Base-by-base conservation (phyloP, 2,888 invertebrate genomes). In the Unio delphinus region DNA sequence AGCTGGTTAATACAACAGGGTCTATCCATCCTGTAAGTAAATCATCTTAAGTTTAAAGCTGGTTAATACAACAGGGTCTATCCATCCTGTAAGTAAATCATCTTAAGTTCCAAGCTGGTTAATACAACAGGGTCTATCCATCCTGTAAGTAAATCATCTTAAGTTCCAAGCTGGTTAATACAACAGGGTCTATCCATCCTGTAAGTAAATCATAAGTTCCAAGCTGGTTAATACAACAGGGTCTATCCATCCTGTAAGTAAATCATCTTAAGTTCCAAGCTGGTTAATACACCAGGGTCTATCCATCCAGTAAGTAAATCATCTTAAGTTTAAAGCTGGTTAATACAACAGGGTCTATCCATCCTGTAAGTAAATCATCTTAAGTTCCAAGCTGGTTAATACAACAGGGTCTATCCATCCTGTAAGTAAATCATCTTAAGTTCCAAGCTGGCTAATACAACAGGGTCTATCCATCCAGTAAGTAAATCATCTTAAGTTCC, bases 1-100 rank as follows among this genome's bases (percentile, higher is more conserved):
- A 89, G 67, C 68, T 90, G 56, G 80, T 81, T 26, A 80, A 80
- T 72, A 88, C 86, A 26, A 76, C 86, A 61, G 80, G 86, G 57
- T 80, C 74, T 45, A 80, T 87, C 15, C 71, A 73, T 67, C 73
- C 75, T 66, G 87, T 87, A 73, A 75, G 79, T 77, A 26, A 23
- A 23, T 23, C 18, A 23, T 55, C 59, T 64, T 23, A 20, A 17
- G 64, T 64, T 18, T 0, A 0, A 23, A 89, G 67, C 68, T 90
- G 56, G 80, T 81, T 26, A 80, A 80, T 72, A 88, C 86, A 26
- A 76, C 86, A 61, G 80, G 86, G 57, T 80, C 74, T 45, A 80
- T 87, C 15, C 71, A 73, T 67, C 73, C 75, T 66, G 87, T 87
- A 73, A 75, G 79, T 77, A 26, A 23, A 23, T 23, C 18, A 23